These are phyloP conservation scores for Amiota communis DNA, from an alignment of 2,888 invertebrate genomes.

Conservation along the genomic window DNA sequence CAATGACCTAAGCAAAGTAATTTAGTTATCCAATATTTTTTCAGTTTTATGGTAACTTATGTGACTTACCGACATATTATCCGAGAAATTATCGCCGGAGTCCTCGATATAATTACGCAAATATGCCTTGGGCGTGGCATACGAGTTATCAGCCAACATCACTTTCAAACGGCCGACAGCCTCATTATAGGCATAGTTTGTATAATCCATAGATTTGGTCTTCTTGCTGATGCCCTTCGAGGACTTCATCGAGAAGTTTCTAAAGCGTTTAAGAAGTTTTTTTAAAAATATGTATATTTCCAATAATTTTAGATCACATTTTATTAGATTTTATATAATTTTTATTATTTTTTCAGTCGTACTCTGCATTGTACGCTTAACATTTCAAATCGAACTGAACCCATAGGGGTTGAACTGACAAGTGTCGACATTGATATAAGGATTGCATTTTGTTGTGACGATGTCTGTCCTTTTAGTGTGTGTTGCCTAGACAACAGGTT, in stretches of 20 bases:
- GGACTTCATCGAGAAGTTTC: slow-evolving; percentile 70
- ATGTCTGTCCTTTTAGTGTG: slow-evolving; percentile 16
- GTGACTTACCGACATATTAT: slow-evolving; percentile 72
- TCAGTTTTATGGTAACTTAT: background rate
- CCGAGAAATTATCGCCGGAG: slow-evolving; percentile 77
- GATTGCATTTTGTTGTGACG: slow-evolving; percentile 33
- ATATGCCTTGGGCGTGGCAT: slow-evolving; percentile 75
- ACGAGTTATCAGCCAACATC: slow-evolving; percentile 82
- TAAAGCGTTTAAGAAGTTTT: slow-evolving; percentile 44
- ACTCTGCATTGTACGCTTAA: slow-evolving; percentile 45
- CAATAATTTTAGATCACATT: slow-evolving; percentile 54
- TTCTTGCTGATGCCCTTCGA: slow-evolving; percentile 70
- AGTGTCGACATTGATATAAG: slow-evolving; percentile 35
- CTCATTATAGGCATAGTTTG: slow-evolving; percentile 88
- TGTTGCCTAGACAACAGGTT: slow-evolving; percentile 58
- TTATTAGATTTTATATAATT: slow-evolving; percentile 36
- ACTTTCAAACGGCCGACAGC: slow-evolving; percentile 86
- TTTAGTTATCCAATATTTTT: background rate
- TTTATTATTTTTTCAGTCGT: slow-evolving; percentile 22
- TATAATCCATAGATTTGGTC: slow-evolving; percentile 81
- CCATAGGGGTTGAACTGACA: slow-evolving; percentile 46
- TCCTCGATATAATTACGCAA: slow-evolving; percentile 73
- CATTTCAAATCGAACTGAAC: slow-evolving; percentile 41
- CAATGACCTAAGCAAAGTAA: slow-evolving; percentile 58
- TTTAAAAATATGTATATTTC: slow-evolving; percentile 29